These are phyloP conservation scores for Melieria picta DNA, from an alignment of 2,888 invertebrate genomes.

Conservation along the genomic window DNA sequence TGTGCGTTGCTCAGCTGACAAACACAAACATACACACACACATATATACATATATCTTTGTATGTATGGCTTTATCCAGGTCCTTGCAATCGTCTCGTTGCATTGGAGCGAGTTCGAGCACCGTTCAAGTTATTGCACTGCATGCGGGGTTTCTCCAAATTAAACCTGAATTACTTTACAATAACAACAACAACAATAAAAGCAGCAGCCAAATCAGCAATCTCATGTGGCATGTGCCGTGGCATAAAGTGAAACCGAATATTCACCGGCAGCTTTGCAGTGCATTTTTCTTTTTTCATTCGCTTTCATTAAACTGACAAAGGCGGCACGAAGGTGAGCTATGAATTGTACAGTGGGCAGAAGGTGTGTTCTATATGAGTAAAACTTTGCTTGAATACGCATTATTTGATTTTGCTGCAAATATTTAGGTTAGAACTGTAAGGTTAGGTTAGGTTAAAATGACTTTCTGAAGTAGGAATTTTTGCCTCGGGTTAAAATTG, in stretches of 20 bases:
- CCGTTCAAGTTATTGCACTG: slow-evolving; percentile 23
- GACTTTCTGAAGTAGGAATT: too few relatives aligned
- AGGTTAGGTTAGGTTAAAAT: too few relatives aligned
- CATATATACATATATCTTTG: too few relatives aligned
- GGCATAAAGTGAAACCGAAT: slow-evolving; percentile 26
- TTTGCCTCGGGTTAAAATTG: too few relatives aligned
- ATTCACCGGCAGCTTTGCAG: not conserved
- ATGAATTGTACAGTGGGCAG: too few relatives aligned
- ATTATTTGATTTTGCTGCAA: too few relatives aligned
- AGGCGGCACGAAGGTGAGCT: too few relatives aligned
- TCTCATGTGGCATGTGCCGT: slow-evolving; percentile 16
- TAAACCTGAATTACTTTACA: slow-evolving; percentile 29
- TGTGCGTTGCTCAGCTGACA: not conserved
- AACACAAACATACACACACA: not conserved
- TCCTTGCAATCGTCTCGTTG: not conserved
- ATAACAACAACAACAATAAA: not conserved
- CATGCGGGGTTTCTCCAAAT: slow-evolving; percentile 28
- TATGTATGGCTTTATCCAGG: too few relatives aligned
- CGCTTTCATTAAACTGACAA: not conserved
- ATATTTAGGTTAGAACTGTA: too few relatives aligned
- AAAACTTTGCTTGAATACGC: too few relatives aligned
- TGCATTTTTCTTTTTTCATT: not conserved
- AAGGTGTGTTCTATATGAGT: too few relatives aligned
- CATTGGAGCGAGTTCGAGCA: slow-evolving; percentile 3
- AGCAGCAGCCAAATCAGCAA: slow-evolving; percentile 12